Conservation (phyloP, 2,888 invertebrate genomes). For the Tribolium freemani region DNA sequence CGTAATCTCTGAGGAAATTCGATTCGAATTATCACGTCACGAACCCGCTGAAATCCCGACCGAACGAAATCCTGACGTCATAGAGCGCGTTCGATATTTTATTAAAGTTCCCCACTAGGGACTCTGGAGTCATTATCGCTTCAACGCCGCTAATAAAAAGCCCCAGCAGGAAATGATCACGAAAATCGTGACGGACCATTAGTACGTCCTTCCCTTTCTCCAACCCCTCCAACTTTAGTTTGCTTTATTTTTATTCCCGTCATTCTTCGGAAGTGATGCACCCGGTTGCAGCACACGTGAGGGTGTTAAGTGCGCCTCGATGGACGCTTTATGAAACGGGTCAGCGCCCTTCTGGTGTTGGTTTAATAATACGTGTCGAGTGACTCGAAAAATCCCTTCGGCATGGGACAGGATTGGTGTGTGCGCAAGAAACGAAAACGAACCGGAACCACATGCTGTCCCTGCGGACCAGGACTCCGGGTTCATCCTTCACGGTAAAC, state of each 20-base stretch:
- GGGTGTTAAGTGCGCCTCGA: slow-evolving; percentile 30
- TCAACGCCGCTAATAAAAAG: slow-evolving; percentile 5
- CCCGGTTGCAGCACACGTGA: slow-evolving; percentile 14
- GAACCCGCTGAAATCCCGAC: slow-evolving; percentile 26
- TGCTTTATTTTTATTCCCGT: background rate
- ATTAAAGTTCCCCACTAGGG: slow-evolving; percentile 44
- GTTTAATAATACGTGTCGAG: slow-evolving; percentile 25
- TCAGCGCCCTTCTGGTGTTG: slow-evolving; percentile 23
- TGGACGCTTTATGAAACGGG: slow-evolving; percentile 37
- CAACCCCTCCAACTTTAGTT: background rate
- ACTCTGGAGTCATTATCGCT: slow-evolving; percentile 27
- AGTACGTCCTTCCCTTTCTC: background rate
- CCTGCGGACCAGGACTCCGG: slow-evolving; percentile 73
- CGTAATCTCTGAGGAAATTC: slow-evolving; percentile 14
- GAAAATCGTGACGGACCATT: slow-evolving; percentile 18
- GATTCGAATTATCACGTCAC: slow-evolving; percentile 27
- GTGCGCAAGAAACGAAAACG: slow-evolving; percentile 80
- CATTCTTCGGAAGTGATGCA: slow-evolving; percentile 8
- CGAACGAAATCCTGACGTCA: slow-evolving; percentile 45
- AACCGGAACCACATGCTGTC: slow-evolving; percentile 73
- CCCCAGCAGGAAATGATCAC: slow-evolving; percentile 27
- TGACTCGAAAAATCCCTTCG: slow-evolving; percentile 47
- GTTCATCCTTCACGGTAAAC: slow-evolving; percentile 70
- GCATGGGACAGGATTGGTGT: slow-evolving; percentile 84
- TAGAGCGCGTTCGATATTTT: slow-evolving; percentile 51